Conservation (phyloP, 2,113 vertebrate species). For the Sander vitreus region DNA sequence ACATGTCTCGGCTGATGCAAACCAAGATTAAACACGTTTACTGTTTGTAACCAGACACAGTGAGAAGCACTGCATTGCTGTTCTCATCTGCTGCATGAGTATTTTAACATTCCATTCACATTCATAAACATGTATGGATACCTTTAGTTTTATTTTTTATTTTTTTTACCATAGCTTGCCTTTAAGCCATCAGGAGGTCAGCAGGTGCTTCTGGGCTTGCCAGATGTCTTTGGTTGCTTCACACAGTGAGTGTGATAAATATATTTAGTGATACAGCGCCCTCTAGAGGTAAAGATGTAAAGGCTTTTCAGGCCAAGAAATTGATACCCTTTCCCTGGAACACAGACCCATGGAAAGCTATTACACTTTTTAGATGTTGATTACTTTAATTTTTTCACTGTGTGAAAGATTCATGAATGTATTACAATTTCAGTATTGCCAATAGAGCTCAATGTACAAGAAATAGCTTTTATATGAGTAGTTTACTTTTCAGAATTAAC, state of each 20-base stretch:
- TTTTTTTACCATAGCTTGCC: constrained; percentile 24
- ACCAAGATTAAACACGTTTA: constrained; percentile 22
- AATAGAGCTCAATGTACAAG: neutral
- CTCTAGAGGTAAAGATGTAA: constrained; percentile 51
- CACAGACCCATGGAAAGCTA: constrained; percentile 15
- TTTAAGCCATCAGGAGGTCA: constrained; percentile 62
- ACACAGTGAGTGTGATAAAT: neutral
- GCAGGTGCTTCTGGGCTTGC: constrained; percentile 67
- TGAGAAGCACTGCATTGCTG: constrained; percentile 10
- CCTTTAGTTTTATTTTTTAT: constrained; percentile 15
- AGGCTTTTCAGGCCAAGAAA: neutral
- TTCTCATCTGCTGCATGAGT: constrained; percentile 41
- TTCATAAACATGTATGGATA: constrained; percentile 49
- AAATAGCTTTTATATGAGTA: neutral
- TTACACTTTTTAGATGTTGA: too few relatives aligned
- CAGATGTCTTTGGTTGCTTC: constrained; percentile 56
- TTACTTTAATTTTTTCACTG: neutral
- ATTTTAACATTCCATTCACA: constrained; percentile 31
- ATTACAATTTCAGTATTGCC: neutral
- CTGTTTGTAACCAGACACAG: constrained; percentile 41
- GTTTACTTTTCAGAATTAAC: neutral
- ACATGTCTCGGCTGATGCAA: constrained; percentile 23
- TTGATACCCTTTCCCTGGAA: neutral
- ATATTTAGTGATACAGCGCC: constrained; percentile 56
- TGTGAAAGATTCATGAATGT: neutral